Conservation (phyloP, 2,888 invertebrate species). For the Diabrotica balteata region DNA sequence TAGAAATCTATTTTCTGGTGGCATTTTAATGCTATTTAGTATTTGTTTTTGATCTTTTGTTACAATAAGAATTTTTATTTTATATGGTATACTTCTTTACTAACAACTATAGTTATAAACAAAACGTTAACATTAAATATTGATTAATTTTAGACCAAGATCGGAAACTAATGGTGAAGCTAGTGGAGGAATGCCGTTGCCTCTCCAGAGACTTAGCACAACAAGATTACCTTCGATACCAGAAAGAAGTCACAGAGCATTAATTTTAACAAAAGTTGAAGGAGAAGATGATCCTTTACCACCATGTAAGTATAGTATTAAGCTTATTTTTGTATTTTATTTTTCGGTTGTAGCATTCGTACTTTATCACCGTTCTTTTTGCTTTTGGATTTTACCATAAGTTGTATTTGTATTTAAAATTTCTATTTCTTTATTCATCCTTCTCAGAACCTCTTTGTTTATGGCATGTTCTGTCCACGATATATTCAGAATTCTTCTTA, state of each 20-base stretch:
- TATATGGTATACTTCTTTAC: no score
- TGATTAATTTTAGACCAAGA: constrained; percentile 44
- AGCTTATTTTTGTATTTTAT: no score
- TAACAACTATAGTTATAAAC: no score
- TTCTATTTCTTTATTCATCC: no score
- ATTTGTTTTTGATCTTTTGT: no score
- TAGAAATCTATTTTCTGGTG: no score
- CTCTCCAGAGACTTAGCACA: constrained; percentile 74
- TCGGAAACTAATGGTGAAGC: constrained; percentile 60
- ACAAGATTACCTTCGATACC: constrained; percentile 83
- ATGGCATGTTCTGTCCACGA: no score
- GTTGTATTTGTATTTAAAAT: no score
- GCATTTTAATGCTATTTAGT: no score
- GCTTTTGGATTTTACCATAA: not conserved
- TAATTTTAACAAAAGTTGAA: constrained; percentile 58
- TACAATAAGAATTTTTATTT: no score
- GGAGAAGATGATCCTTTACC: constrained; percentile 85
- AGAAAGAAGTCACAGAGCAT: constrained; percentile 67
- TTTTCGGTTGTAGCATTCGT: not conserved
- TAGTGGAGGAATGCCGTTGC: constrained; percentile 63
- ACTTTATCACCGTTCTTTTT: not conserved
- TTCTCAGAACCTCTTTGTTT: no score
- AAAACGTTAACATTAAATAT: not conserved
- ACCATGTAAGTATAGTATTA: constrained; percentile 68
- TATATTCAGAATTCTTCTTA: no score